Evolutionary conservation across 2,113 vertebrate genomes (phyloP).

Genomic region (Pao palembangensis): DNA sequence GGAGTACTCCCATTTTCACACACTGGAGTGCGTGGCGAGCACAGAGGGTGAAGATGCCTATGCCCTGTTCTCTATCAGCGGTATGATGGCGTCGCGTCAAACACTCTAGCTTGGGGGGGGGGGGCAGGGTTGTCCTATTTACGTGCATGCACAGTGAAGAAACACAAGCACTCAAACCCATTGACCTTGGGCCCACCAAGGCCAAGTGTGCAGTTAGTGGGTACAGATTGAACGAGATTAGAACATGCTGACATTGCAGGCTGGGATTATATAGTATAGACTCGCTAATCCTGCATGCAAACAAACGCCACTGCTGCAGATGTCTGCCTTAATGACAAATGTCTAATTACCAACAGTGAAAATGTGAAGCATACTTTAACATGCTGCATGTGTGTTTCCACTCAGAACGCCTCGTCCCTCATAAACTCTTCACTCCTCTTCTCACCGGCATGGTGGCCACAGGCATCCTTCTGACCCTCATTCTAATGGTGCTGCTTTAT

Average conservation of each 20-base stretch:
- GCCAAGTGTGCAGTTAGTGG: conserved; percentile 50
- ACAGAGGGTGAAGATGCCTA: conserved; percentile 81
- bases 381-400: conserved; percentile 26
- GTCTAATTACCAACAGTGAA: not conserved
- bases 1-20: conserved; percentile 78
- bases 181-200: not conserved
- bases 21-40: conserved; percentile 87
- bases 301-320: conserved; percentile 60
- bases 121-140: too few relatives aligned
- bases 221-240: conserved; percentile 69
- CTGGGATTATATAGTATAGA: conserved; percentile 57
- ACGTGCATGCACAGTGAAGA: too few relatives aligned
- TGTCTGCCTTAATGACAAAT: conserved; percentile 33
- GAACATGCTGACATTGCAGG: conserved; percentile 62
- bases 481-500: conserved; percentile 87
- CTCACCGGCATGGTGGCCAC: conserved; percentile 84
- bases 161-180: too few relatives aligned
- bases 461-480: conserved; percentile 80
- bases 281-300: conserved; percentile 56
- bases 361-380: not conserved
- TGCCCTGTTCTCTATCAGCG: conserved; percentile 86
- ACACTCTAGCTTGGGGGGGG: too few relatives aligned
- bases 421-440: conserved; percentile 91
- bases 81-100: conserved; percentile 38
- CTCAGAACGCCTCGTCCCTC: conserved; percentile 82